Conservation (phyloP, 2,113 vertebrate species). For the Notiomystis cincta region DNA sequence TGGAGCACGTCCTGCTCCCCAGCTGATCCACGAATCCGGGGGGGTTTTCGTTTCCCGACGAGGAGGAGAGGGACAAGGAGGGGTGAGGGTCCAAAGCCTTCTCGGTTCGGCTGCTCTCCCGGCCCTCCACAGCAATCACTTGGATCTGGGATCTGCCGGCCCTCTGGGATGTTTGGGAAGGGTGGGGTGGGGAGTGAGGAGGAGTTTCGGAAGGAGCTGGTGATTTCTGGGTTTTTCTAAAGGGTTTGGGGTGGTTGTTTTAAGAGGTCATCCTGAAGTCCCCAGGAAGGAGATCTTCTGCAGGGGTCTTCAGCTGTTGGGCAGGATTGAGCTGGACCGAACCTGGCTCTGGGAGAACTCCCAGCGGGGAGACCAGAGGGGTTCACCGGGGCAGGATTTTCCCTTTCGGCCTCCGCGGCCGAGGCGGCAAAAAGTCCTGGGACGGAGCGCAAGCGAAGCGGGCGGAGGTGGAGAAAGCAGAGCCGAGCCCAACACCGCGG, state of each 20-base stretch:
- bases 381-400: neutral
- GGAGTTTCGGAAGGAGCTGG: neutral
- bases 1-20: constrained; percentile 85
- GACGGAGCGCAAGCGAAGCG: neutral
- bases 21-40: constrained; percentile 71
- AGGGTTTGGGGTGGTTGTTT: neutral
- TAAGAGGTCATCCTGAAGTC: neutral
- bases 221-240: neutral
- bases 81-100: neutral
- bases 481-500: neutral
- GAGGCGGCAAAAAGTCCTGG: neutral
- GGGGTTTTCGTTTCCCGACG: neutral
- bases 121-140: neutral
- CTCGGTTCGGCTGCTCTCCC: neutral
- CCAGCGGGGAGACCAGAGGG: neutral
- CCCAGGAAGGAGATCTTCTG: neutral
- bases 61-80: neutral
- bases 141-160: neutral
- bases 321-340: neutral
- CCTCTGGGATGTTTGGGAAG: neutral
- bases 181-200: neutral
- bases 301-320: neutral
- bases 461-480: neutral
- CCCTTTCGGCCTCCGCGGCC: neutral
- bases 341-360: neutral